Percentiles rank a stretch among this genome's conserved stretches.
Conservation (phyloP, 2,888 invertebrate species). For the Sinodicranocentrus sp. region DNA sequence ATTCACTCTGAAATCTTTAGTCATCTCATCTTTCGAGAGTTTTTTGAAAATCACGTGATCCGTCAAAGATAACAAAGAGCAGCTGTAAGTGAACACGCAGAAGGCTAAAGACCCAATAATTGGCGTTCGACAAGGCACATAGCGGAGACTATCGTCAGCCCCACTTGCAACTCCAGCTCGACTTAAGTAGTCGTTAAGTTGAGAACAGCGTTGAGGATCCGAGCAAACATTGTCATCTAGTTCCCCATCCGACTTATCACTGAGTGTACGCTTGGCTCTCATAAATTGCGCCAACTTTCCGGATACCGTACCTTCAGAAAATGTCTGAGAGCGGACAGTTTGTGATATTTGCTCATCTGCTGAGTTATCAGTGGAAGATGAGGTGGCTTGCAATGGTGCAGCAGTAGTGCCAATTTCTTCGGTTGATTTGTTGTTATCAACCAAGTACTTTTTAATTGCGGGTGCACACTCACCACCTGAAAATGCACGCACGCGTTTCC, state of each 20-base stretch:
- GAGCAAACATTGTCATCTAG: conserved; percentile 43
- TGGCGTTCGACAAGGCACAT: conserved; percentile 51
- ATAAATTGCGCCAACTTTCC: conserved; percentile 57
- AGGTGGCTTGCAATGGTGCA: not conserved
- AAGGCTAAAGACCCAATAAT: conserved; percentile 78
- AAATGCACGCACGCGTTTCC: conserved; percentile 73
- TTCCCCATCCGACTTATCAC: conserved; percentile 37
- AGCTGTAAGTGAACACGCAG: conserved; percentile 86
- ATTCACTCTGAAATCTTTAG: conserved; percentile 44
- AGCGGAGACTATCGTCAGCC: conserved; percentile 32
- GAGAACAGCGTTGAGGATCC: conserved; percentile 49
- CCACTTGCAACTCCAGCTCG: not conserved
- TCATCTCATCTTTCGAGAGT: conserved; percentile 76
- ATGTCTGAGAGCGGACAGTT: conserved; percentile 41
- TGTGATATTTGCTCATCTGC: conserved; percentile 10
- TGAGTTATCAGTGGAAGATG: not conserved
- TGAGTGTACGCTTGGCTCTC: conserved; percentile 41
- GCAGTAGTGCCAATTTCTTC: not conserved
- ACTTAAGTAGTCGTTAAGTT: conserved; percentile 41
- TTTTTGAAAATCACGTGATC: conserved; percentile 80
- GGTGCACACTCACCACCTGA: conserved; percentile 76
- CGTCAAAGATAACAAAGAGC: conserved; percentile 81
- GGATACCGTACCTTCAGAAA: conserved; percentile 54
- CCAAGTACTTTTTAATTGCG: conserved; percentile 69
- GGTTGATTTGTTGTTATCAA: conserved; percentile 22